A percentile compares a stretch with the other conserved stretches of the same genome.
These are phyloP conservation scores for Chaetogeoica ovagalla DNA, from an alignment of 2,888 invertebrate species.

Conservation along the genomic window DNA sequence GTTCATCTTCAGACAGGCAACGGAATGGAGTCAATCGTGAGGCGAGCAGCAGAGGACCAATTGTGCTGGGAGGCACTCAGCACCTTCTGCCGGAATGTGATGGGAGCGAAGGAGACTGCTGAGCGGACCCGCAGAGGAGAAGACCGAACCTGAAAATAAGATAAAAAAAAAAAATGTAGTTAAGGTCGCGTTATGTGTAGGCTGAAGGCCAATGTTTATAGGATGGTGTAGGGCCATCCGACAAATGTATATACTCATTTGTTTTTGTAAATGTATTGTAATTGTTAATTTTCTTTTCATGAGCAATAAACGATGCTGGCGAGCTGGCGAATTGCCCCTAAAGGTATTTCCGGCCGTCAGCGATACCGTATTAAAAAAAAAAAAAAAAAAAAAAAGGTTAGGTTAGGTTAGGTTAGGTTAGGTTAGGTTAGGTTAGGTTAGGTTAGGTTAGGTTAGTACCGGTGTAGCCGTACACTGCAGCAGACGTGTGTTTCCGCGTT, in stretches of 20 bases:
- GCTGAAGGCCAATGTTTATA: background rate
- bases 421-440: too few relatives aligned
- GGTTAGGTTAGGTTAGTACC: too few relatives aligned
- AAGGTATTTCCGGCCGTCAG: background rate
- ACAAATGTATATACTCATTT: background rate
- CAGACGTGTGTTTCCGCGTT: too few relatives aligned
- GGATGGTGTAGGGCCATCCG: background rate
- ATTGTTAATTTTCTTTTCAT: background rate
- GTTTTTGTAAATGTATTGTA: background rate
- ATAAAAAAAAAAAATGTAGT: background rate
- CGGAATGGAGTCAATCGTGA: background rate
- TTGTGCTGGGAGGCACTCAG: background rate
- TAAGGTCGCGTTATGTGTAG: background rate
- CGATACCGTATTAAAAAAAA: background rate
- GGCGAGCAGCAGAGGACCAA: background rate
- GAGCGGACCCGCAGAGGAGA: background rate
- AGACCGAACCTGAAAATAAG: background rate
- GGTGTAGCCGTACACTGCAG: too few relatives aligned
- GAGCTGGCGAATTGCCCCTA: background rate
- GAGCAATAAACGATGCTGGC: background rate
- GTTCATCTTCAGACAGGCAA: background rate
- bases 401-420: too few relatives aligned
- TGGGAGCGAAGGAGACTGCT: background rate
- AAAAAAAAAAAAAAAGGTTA: too few relatives aligned
- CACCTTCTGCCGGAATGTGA: background rate